phyloP scores from a whole-genome alignment of 2,113 vertebrate species.

The Anguilla rostrata region DNA sequence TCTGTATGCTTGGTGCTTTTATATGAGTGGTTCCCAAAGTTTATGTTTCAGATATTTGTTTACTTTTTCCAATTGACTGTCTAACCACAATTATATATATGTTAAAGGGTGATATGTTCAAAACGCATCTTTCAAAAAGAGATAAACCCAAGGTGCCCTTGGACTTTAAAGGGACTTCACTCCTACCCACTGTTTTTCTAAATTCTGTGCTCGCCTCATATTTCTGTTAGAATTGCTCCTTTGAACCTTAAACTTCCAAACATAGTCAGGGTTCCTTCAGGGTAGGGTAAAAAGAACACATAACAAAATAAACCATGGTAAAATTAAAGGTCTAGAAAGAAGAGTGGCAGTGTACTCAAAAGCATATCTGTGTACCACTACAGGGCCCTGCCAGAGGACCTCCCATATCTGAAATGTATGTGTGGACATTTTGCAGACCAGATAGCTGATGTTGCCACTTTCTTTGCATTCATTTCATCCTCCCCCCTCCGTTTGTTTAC shows the following conservation, averaged over 20 bases:
- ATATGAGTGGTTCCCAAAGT: not conserved
- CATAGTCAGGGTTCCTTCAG: slow-evolving; percentile 17
- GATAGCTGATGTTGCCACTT: not conserved
- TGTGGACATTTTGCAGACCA: not conserved
- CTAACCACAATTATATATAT: not conserved
- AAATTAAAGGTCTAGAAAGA: slow-evolving; percentile 28
- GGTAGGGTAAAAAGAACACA: slow-evolving; percentile 22
- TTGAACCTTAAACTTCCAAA: slow-evolving; percentile 26
- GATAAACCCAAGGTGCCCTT: not conserved
- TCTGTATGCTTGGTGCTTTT: not conserved
- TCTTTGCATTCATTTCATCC: not conserved
- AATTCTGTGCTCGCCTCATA: not conserved
- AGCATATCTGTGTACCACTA: not conserved
- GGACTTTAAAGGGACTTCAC: not conserved
- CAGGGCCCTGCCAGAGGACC: not conserved
- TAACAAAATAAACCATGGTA: slow-evolving; percentile 15
- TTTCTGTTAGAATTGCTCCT: slow-evolving; percentile 10
- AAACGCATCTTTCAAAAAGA: not conserved
- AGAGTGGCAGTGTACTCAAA: not conserved
- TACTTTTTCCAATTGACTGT: not conserved
- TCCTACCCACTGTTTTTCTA: not conserved
- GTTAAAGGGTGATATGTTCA: not conserved
- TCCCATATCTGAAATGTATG: not conserved
- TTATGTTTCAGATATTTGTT: not conserved
- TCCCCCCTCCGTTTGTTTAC: slow-evolving; percentile 13